These are phyloP conservation scores for Cheilinus undulatus DNA, from an alignment of 2,113 vertebrate species.

Conservation along the genomic window DNA sequence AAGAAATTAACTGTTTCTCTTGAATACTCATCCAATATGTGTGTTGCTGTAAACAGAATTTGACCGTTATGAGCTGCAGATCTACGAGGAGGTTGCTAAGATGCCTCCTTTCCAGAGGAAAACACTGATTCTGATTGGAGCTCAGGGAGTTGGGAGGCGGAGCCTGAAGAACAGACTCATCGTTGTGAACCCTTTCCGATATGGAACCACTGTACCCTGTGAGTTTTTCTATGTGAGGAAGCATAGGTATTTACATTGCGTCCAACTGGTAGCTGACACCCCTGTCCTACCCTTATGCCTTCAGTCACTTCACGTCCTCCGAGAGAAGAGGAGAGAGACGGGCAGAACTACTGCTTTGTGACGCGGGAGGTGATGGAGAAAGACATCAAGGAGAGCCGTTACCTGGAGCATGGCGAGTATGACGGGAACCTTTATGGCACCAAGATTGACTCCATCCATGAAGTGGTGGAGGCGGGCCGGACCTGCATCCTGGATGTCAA, in stretches of 20 bases:
- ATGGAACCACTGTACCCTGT: conserved; percentile 98
- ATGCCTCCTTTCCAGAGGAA: conserved; percentile 99
- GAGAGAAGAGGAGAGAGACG: conserved; percentile 95
- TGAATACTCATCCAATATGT: conserved; percentile 33
- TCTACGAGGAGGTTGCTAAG: conserved; percentile 96
- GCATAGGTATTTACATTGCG: neutral
- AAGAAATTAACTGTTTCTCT: neutral
- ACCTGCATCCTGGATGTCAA: conserved; percentile 98
- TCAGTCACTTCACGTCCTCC: conserved; percentile 94
- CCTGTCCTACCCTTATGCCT: conserved; percentile 26
- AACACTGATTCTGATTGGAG: conserved; percentile 95
- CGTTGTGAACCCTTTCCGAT: conserved; percentile 91
- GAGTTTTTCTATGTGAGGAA: conserved; percentile 79
- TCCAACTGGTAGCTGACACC: neutral
- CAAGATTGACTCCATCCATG: conserved; percentile 97
- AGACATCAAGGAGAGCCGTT: conserved; percentile 93
- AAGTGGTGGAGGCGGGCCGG: conserved; percentile 91
- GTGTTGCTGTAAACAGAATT: conserved; percentile 86
- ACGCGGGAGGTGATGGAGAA: conserved; percentile 92
- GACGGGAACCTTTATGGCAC: conserved; percentile 98
- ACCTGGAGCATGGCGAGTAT: conserved; percentile 97
- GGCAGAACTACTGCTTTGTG: conserved; percentile 95
- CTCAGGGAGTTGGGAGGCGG: conserved; percentile 96
- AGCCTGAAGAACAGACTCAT: conserved; percentile 98
- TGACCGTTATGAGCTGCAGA: conserved; percentile 98